Evolutionary conservation across 2,113 vertebrate genomes (phyloP), one percentile per base, ranked within the genome.

Genomic region (Myrmecophaga tridactyla): DNA sequence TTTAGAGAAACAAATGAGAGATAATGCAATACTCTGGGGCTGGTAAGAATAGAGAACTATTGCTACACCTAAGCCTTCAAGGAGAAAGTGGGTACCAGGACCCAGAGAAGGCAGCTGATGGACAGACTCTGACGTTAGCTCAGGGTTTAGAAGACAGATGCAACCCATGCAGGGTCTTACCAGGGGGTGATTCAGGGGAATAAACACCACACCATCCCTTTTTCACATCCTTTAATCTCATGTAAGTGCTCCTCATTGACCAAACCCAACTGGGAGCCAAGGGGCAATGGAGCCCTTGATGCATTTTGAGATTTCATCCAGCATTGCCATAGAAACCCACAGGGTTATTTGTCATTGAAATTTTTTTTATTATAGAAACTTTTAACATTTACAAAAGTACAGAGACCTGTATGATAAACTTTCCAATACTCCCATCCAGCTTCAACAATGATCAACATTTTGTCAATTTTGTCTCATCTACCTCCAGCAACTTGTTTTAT

Each of bases 301-400:
- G 0, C 6, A 0, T 88, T 87, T 51, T 39, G 80, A 65, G 46
- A 60, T 39, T 94, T 90, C 43, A 86, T 62, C 65, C 36, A 34
- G 29, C 20, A 63, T 90, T 85, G 76, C 80, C 72, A 86, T 86
- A 63, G 90, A 75, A 94, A 93, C 43, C 9, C 27, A 43, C 65
- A 27, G 12, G 62, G 48, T 88, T 51, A 48, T 63, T 72, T 83
- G 73, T 58, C 69, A 36, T 36, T 53, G 56, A 41, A 10, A 18
- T 75, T 58, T 78, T 86, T 31, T 56, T n/a, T 27, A 34, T 46
- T 63, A 56, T 0, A 0, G 63, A 87, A 46, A 48, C 80, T 94
- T 92, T 90, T 41, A 85, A 76, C 41, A 36, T 81, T 89, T 65
- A 63, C 25, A 5, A 23, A 83, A 90, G 88, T 39, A 51, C 84